phyloP scores from a whole-genome alignment of 2,797 vertebrate species.

The Micromesistius poutassou region DNA sequence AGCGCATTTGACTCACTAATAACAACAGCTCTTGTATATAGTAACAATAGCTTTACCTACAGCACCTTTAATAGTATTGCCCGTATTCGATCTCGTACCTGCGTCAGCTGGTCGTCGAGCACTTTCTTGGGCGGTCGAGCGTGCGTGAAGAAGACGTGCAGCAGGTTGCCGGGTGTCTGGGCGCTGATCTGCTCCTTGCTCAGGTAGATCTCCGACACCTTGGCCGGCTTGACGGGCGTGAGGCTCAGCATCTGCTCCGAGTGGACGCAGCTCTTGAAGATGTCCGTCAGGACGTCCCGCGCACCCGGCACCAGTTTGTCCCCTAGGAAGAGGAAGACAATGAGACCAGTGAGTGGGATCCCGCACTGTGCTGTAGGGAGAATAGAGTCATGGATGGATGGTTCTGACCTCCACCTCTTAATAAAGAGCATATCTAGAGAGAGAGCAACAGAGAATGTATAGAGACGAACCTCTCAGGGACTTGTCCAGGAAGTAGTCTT shows the following conservation, averaged over 20 bases:
- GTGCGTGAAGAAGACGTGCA: slow-evolving; percentile 94
- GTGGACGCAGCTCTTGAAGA: slow-evolving; percentile 94
- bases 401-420: background rate
- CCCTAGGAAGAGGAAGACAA: slow-evolving; percentile 65
- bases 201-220: slow-evolving; percentile 94
- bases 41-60: no score
- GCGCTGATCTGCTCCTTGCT: slow-evolving; percentile 98
- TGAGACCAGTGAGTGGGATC: background rate
- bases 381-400: background rate
- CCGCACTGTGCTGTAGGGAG: background rate
- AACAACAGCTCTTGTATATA: background rate
- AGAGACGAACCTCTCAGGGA: slow-evolving; percentile 83
- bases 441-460: background rate
- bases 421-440: background rate
- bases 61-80: background rate
- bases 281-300: slow-evolving; percentile 90
- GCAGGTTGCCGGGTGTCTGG: slow-evolving; percentile 91
- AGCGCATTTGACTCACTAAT: no score
- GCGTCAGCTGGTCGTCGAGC: slow-evolving; percentile 94
- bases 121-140: slow-evolving; percentile 95
- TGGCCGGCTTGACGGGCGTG: slow-evolving; percentile 86
- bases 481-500: slow-evolving; percentile 95
- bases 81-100: slow-evolving; percentile 69
- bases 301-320: slow-evolving; percentile 90
- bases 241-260: slow-evolving; percentile 95